Conservation (phyloP, 2,797 vertebrate genomes). For the Aratinga solstitialis region DNA sequence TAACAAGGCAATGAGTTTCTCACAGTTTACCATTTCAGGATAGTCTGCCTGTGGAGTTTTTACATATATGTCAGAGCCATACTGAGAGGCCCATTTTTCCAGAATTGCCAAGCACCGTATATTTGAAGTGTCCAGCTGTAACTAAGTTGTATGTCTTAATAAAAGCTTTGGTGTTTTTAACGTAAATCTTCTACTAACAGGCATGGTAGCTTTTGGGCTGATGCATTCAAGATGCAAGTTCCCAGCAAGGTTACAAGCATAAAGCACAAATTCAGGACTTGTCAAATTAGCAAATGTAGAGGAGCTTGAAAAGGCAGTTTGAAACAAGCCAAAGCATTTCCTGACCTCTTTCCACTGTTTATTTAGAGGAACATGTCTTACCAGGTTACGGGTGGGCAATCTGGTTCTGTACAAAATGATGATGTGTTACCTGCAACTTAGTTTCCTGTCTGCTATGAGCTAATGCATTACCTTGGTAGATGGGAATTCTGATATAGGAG, state of each 20-base stretch:
- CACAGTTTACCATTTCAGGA: not conserved
- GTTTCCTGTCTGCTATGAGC: not conserved
- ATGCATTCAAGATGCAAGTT: not conserved
- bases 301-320: not conserved
- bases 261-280: not conserved
- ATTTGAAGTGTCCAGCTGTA: not conserved
- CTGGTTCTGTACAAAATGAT: not conserved
- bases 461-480: not conserved
- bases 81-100: not conserved
- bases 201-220: not conserved
- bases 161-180: not conserved
- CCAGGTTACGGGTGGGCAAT: not conserved
- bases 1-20: not conserved
- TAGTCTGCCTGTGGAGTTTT: not conserved
- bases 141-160: not conserved
- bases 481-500: not conserved
- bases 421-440: not conserved
- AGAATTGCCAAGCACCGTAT: not conserved
- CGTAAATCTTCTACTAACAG: not conserved
- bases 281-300: not conserved
- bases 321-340: not conserved
- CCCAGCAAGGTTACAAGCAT: not conserved
- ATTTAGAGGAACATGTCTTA: accelerated
- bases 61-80: not conserved
- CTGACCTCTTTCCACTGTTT: not conserved